Evolutionary conservation across 2,888 invertebrate species (phyloP).

Genomic region (Polyommatus icarus): DNA sequence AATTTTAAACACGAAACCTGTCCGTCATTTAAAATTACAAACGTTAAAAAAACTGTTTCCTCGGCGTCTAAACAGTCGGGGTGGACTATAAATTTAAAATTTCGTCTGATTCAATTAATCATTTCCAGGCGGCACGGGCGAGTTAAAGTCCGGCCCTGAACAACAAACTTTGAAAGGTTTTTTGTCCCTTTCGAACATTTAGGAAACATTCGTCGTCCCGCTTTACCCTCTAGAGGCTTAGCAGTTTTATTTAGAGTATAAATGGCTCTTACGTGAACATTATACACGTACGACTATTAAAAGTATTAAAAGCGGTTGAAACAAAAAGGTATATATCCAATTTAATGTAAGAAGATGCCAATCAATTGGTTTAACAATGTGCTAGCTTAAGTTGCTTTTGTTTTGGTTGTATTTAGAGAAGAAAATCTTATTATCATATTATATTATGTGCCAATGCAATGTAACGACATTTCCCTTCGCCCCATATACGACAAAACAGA

Average conservation of each 20-base stretch:
- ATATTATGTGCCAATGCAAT: background rate
- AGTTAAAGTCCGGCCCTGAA: constrained; percentile 39
- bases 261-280: constrained; percentile 6
- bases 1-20: constrained; percentile 34
- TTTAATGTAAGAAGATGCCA: background rate
- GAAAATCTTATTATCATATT: background rate
- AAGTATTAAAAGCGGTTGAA: background rate
- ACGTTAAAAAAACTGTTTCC: constrained; percentile 44
- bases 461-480: background rate
- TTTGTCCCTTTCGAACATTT: constrained; percentile 23
- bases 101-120: constrained; percentile 42
- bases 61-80: constrained; percentile 44
- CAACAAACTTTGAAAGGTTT: constrained; percentile 34
- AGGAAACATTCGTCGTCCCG: constrained; percentile 23
- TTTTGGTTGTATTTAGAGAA: background rate
- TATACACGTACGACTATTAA: background rate
- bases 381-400: background rate
- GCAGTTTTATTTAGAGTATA: constrained; percentile 20
- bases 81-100: constrained; percentile 46
- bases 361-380: background rate
- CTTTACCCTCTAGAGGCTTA: constrained; percentile 27
- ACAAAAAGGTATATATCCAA: background rate
- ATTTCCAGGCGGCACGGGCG: constrained; percentile 41
- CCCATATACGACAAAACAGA: background rate
- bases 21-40: constrained; percentile 42